Evolutionary conservation across 1,140 invertebrate species (phyloP).

Genomic region (Trinorchestia longiramus): DNA sequence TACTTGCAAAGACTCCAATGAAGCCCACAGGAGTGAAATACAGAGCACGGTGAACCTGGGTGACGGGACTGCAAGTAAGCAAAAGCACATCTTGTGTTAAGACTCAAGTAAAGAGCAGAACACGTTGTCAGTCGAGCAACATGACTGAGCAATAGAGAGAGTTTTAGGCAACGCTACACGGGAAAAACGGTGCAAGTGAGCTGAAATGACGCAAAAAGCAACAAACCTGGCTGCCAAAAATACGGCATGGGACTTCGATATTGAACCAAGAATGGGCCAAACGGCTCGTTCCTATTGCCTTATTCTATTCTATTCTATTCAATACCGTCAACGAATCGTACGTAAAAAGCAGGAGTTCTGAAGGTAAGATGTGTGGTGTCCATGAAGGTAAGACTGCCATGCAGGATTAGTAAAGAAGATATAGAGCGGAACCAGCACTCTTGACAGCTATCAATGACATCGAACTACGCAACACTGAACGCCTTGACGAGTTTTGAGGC

Average conservation of each 20-base stretch:
- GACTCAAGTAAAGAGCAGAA: background rate
- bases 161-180: background rate
- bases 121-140: background rate
- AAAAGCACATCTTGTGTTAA: background rate
- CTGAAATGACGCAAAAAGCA: too few relatives aligned
- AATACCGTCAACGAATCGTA: background rate
- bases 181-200: background rate
- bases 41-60: background rate
- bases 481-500: background rate
- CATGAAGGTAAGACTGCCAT: background rate
- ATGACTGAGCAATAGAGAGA: background rate
- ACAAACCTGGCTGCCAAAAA: too few relatives aligned
- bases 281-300: too few relatives aligned
- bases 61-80: background rate
- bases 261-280: too few relatives aligned
- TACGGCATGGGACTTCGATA: too few relatives aligned
- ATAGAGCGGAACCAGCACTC: background rate
- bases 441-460: background rate
- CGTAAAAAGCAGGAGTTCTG: background rate
- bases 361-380: background rate
- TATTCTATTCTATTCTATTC: too few relatives aligned
- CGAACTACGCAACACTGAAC: background rate
- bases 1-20: background rate
- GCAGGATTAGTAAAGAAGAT: background rate
- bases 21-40: background rate